Percentiles rank a stretch among this genome's conserved stretches.
phyloP scores from a whole-genome alignment of 2,113 vertebrate genomes.

The Petrocephalus zakoni region DNA sequence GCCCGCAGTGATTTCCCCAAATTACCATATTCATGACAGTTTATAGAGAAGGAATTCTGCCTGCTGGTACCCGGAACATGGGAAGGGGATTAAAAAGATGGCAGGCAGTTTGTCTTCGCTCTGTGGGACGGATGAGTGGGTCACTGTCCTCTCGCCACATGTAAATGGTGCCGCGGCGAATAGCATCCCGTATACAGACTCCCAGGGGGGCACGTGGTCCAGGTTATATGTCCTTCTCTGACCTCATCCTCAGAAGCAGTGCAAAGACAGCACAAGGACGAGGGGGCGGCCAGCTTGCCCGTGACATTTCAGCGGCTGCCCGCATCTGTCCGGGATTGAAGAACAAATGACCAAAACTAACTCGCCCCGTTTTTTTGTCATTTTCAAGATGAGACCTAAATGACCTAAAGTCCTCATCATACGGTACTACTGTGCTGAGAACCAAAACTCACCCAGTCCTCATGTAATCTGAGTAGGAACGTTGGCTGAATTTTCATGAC shows the following conservation, averaged over 20 bases:
- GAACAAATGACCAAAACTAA: neutral
- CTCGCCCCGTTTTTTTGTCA: neutral
- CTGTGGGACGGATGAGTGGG: slow-evolving; percentile 64
- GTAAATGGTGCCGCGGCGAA: slow-evolving; percentile 48
- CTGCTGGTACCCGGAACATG: slow-evolving; percentile 59
- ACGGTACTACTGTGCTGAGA: neutral
- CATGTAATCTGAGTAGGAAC: neutral
- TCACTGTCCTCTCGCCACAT: slow-evolving; percentile 59
- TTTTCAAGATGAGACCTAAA: neutral
- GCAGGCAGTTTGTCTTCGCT: slow-evolving; percentile 77
- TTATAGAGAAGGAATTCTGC: slow-evolving; percentile 68
- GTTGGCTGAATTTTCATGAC: neutral
- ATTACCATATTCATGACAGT: slow-evolving; percentile 85
- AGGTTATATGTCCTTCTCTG: neutral
- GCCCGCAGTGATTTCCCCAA: slow-evolving; percentile 72
- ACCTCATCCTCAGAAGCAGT: neutral
- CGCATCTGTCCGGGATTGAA: neutral
- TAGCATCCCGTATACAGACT: neutral
- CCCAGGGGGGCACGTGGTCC: neutral
- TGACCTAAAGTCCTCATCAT: neutral
- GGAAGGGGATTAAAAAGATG: slow-evolving; percentile 69
- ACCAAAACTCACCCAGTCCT: neutral
- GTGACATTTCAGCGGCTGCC: neutral
- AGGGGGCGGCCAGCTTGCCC: neutral
- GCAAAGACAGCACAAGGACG: neutral